phyloP scores from a whole-genome alignment of 2,113 vertebrate genomes.

The Vidua macroura region DNA sequence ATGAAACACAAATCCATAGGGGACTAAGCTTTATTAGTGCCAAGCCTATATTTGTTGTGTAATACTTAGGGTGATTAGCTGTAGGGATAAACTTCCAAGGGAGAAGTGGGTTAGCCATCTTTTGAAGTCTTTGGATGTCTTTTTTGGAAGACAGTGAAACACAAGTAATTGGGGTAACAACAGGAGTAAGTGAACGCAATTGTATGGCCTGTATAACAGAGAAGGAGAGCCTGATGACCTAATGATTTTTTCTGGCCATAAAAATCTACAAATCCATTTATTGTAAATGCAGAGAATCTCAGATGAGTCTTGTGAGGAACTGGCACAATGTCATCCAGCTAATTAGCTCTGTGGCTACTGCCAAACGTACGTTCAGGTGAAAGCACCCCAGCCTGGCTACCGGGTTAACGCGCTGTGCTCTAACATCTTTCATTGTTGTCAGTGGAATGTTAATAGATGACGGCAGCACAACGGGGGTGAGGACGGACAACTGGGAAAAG shows the following conservation, averaged over 20 bases:
- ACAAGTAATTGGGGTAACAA: constrained; percentile 59
- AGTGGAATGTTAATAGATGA: constrained; percentile 65
- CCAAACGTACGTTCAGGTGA: background rate
- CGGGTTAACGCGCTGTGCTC: rapidly evolving
- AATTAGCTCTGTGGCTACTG: background rate
- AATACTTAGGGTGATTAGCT: constrained; percentile 56
- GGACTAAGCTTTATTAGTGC: constrained; percentile 63
- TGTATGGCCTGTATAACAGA: constrained; percentile 1
- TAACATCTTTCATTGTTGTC: constrained; percentile 56
- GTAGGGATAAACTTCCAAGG: constrained; percentile 55
- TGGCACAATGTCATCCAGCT: background rate
- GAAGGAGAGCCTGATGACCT: background rate
- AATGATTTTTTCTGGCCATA: constrained; percentile 32
- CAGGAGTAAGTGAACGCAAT: constrained; percentile 28
- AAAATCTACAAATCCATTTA: background rate
- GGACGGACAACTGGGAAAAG: constrained; percentile 54
- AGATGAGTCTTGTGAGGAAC: background rate
- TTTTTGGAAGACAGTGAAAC: constrained; percentile 59
- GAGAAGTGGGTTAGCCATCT: constrained; percentile 40
- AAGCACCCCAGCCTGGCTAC: background rate
- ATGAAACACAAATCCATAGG: constrained; percentile 52
- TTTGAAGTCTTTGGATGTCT: constrained; percentile 62
- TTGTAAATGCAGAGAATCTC: background rate
- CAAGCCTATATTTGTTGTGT: constrained; percentile 45
- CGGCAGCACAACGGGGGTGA: constrained; percentile 57